Evolutionary conservation across 2,797 vertebrate species (phyloP), one percentile per base, ranked within the genome.

Genomic region (Phrynocephalus guinanensis): DNA sequence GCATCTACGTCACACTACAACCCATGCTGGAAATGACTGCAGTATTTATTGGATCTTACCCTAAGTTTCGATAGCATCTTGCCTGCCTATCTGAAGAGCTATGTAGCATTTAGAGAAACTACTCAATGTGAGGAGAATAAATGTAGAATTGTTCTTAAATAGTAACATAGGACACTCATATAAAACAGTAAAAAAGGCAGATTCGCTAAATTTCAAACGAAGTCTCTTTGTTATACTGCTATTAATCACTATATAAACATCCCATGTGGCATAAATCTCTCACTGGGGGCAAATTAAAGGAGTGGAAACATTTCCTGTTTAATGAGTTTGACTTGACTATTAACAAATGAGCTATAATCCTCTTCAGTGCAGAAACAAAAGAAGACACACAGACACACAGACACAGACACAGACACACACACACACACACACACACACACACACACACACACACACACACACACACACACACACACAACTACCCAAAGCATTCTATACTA

Each of bases 251-350:
- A 91, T 20, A 85, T 0, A 86, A 75, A 9, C 48, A 84, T 79
- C 6, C 71, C 87, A 86, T 91, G 85, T 30, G 60, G 38, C 75
- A 91, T 82, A 2, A 89, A 73, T 80, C 63, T 90, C 38, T 77
- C 44, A 85, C 66, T 3, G 38, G 85, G 67, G 75, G 66, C 28
- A 87, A 77, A 84, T 81, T 86, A 78, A 72, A 88, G 85, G 78
- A 87, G 28, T 83, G 90, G 90, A 89, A 56, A 48, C 90, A 6
- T 52, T 83, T 82, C 6, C 22, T 83, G 18, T 11, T 84, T 82
- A 87, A 83, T 0, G 0, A 18, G 6, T 38, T 86, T 87, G 50
- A 78, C 91, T 91, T 56, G 3, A 76, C 85, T 84, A 78, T 63
- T 83, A 87, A 79, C 26, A 87, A 79, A 83, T 20, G n/a, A 16